These are phyloP conservation scores for Talpa occidentalis DNA, from an alignment of 2,113 vertebrate species.

Conservation along the genomic window DNA sequence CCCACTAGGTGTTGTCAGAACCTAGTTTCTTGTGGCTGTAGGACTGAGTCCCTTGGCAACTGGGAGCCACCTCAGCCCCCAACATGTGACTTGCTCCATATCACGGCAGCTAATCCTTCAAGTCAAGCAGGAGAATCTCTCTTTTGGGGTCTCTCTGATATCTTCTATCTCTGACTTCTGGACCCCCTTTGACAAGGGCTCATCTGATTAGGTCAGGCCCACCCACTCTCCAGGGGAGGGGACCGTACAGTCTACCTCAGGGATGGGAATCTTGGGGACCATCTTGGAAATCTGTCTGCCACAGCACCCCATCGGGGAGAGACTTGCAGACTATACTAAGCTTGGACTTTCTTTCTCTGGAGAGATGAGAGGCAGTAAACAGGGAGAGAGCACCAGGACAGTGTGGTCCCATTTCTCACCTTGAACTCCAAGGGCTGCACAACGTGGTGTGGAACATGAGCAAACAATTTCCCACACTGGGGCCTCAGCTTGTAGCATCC, in stretches of 20 bases:
- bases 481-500: too few species aligned
- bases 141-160: not conserved
- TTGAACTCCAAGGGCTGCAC: not conserved
- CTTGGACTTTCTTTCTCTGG: not conserved
- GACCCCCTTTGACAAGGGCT: not conserved
- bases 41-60: not conserved
- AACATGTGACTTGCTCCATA: not conserved
- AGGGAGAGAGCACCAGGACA: not conserved
- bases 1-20: not conserved
- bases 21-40: not conserved
- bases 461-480: not conserved
- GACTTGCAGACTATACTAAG: not conserved
- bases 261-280: not conserved
- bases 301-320: fast-evolving
- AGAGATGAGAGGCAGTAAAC: not conserved
- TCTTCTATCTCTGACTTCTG: not conserved
- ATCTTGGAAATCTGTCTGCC: not conserved
- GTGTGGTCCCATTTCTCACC: not conserved
- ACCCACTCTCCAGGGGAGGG: not conserved
- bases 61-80: fast-evolving
- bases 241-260: not conserved
- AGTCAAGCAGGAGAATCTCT: not conserved
- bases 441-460: not conserved
- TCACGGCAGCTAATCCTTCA: not conserved
- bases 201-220: not conserved